phyloP scores from a whole-genome alignment of 2,888 invertebrate species.

The Cephus pygmeus region DNA sequence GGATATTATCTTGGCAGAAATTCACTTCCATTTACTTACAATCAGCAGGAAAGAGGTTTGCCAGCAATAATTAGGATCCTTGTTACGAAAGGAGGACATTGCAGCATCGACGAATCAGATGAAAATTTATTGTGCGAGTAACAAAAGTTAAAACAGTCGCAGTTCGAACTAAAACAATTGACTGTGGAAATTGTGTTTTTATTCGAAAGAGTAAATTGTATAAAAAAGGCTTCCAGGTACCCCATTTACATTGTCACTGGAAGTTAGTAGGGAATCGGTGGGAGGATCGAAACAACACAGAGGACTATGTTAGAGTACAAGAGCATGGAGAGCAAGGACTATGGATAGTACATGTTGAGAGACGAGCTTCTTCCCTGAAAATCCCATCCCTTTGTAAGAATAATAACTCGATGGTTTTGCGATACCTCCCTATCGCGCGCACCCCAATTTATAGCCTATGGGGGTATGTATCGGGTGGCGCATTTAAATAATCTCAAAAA shows the following conservation, averaged over 20 bases:
- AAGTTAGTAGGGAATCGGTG: background rate
- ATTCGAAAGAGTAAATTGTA: background rate
- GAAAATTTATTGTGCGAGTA: background rate
- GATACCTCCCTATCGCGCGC: background rate
- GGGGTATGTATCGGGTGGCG: conserved; percentile 17
- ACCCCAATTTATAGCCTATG: conserved; percentile 17
- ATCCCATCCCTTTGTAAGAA: background rate
- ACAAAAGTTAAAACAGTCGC: background rate
- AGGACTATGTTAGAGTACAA: background rate
- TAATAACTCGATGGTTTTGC: background rate
- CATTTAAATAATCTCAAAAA: conserved; percentile 24
- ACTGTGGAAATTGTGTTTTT: background rate
- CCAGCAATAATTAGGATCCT: no score
- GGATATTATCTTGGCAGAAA: background rate
- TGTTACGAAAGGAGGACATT: background rate
- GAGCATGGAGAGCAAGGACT: background rate
- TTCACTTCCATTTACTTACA: background rate
- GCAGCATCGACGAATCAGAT: background rate
- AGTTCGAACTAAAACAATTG: background rate
- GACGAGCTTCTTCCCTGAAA: background rate
- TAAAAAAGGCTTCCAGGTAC: background rate
- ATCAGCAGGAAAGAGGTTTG: background rate
- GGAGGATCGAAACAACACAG: no score
- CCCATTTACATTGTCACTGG: background rate
- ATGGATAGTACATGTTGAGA: background rate